Evolutionary conservation across 2,113 vertebrate genomes (phyloP).

Genomic region (Nothobranchius kuhntae): DNA sequence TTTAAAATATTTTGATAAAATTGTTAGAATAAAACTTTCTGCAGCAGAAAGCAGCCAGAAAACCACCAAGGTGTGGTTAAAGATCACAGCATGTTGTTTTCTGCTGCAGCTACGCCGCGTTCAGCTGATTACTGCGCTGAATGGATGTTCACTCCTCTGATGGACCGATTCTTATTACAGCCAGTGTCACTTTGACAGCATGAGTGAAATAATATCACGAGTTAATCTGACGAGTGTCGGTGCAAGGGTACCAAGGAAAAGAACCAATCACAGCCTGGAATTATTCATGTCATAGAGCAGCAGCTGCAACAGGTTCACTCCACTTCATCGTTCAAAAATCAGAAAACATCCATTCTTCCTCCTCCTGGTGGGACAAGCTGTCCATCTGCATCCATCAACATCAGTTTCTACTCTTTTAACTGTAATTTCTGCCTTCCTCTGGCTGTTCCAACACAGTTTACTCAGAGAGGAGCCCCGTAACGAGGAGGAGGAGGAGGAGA

Average conservation of each 20-base stretch:
- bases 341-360: background rate
- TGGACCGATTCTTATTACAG: slow-evolving; percentile 3
- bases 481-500: slow-evolving; percentile 37
- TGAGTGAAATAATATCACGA: background rate
- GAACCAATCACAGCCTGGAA: slow-evolving; percentile 9
- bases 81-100: background rate
- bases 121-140: slow-evolving; percentile 6
- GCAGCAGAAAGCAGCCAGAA: too few species aligned
- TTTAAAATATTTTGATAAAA: too few species aligned
- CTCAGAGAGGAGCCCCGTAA: slow-evolving; percentile 49
- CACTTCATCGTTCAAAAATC: slow-evolving; percentile 15
- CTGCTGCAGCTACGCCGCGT: background rate
- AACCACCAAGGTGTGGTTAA: too few species aligned
- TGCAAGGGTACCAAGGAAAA: background rate
- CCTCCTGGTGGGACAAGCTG: slow-evolving; percentile 8
- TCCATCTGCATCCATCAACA: slow-evolving; percentile 22
- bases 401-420: slow-evolving; percentile 24
- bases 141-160: background rate
- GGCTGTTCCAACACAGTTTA: slow-evolving; percentile 57
- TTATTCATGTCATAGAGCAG: background rate
- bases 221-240: background rate
- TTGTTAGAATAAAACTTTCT: too few species aligned
- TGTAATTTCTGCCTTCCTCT: slow-evolving; percentile 24
- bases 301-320: slow-evolving; percentile 27
- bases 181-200: background rate